Evolutionary conservation across 2,113 vertebrate species (phyloP).

Genomic region (Carassius gibelio): DNA sequence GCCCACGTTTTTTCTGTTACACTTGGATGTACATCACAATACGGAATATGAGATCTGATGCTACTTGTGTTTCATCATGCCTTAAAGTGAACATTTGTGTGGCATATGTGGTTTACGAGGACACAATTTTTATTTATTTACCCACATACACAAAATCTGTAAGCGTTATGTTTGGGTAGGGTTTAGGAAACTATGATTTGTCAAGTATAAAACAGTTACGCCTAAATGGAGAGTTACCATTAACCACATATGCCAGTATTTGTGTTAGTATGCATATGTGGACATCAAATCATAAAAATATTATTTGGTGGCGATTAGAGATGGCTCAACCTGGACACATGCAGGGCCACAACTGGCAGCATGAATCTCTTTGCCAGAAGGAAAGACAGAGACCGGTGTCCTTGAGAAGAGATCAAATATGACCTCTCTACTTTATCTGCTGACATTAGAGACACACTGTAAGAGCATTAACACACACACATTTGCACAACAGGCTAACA

Average conservation of each 20-base stretch:
- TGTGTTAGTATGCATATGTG: background rate
- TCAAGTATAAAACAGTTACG: background rate
- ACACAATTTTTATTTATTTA: no score
- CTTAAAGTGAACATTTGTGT: no score
- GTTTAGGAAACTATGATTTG: no score
- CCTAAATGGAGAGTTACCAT: background rate
- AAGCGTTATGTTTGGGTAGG: background rate
- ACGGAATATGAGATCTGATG: no score
- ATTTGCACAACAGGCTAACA: background rate
- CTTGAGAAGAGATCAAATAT: slow-evolving; percentile 54
- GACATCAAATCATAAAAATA: background rate
- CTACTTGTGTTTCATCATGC: no score
- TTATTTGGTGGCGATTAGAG: background rate
- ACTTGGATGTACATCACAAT: no score
- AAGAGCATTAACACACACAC: background rate
- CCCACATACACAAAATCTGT: background rate
- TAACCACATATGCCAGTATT: no score
- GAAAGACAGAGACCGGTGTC: slow-evolving; percentile 31
- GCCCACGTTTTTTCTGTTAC: no score
- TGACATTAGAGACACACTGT: slow-evolving; percentile 15
- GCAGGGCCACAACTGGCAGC: slow-evolving; percentile 23
- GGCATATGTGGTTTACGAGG: no score
- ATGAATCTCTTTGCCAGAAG: background rate
- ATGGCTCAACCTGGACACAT: slow-evolving; percentile 13
- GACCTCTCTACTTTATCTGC: slow-evolving; percentile 19